Base-by-base conservation (phyloP, 37 sponge, comb jelly and placozoan genomes). In the Chondrosia reniformis region DNA sequence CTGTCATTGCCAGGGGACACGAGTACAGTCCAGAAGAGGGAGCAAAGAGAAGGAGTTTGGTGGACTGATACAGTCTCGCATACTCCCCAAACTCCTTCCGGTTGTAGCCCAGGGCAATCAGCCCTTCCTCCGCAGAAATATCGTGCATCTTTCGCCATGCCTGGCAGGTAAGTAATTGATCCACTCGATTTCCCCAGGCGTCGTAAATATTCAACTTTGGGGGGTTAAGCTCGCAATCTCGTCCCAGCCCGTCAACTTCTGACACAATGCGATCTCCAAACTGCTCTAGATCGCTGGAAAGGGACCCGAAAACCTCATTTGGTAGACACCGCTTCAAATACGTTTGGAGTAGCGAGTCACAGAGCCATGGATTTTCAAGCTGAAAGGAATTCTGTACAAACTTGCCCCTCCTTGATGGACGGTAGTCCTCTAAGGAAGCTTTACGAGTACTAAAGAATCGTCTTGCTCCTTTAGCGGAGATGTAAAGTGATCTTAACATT, bases 1-100 rank as follows among this genome's bases (percentile, higher is more conserved):
- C 98, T n/a, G 98, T 97, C 98, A 97, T 97, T 31, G 98, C 98
- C 30, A 97, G 80, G 9, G 98, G 98, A 41, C 98, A 97, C 38
- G 90, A 85, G 69, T 95, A 94, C 64, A 97, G 84, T n/a, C 95
- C 98, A 54, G 93, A 92, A 4, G 95, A 92, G 0, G 93, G 79
- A 44, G 84, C 71, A 76, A 85, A 97, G 27, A 97, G 81, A 44
- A 65, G 79, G 22, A 94, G 82, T 67, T 97, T 97, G 36, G 74
- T 81, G 28, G 76, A 63, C 45, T 92, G 93, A 56, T 87, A 82
- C 40, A 95, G 56, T 0, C 96, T 33, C 4, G 66, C 66, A 32
- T 34, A 64, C 66, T 64, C 66, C 3, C 36, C 36, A 32, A 33
- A 64, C 2, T 3, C 31, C 30, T 13, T 46, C 28, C 89, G 76